Conservation (phyloP, 2,888 invertebrate species). For the Luffia ferchaultella region DNA sequence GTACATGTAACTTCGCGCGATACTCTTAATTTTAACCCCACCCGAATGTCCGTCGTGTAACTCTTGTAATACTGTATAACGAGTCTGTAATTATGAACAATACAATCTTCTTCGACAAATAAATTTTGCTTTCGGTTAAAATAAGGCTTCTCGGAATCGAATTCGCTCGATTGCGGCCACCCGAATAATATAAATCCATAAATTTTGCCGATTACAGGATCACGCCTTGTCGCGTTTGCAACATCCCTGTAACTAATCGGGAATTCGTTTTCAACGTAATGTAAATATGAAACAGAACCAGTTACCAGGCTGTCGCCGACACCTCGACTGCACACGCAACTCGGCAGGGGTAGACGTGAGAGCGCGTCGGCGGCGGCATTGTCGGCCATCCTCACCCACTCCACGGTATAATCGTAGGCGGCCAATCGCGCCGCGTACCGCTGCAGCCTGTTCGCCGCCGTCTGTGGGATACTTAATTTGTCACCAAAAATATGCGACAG, state of each 20-base stretch:
- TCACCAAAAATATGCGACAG: conserved; percentile 1
- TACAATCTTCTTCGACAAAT: too few species aligned
- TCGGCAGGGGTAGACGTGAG: not conserved
- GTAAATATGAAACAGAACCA: not conserved
- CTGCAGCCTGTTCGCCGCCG: conserved; percentile 1
- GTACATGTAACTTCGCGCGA: not conserved
- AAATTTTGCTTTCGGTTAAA: conserved; percentile 5
- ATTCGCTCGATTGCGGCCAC: conserved; percentile 1
- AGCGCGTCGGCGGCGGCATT: conserved; percentile 1
- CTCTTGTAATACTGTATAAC: conserved; percentile 7
- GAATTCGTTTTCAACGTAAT: too few species aligned
- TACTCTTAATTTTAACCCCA: not conserved
- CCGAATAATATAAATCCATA: conserved; percentile 3
- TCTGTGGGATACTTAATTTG: too few species aligned
- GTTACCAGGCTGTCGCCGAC: not conserved
- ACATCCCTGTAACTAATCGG: too few species aligned
- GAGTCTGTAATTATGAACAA: conserved; percentile 8
- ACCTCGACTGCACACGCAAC: too few species aligned
- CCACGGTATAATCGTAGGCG: too few species aligned
- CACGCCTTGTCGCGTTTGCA: not conserved
- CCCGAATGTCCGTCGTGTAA: conserved; percentile 1
- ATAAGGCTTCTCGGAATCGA: conserved; percentile 4
- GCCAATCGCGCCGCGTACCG: not conserved
- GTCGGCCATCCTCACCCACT: not conserved
- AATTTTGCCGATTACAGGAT: not conserved